Evolutionary conservation across 2,888 invertebrate species (phyloP).

Genomic region (Cheilosia vulpina): DNA sequence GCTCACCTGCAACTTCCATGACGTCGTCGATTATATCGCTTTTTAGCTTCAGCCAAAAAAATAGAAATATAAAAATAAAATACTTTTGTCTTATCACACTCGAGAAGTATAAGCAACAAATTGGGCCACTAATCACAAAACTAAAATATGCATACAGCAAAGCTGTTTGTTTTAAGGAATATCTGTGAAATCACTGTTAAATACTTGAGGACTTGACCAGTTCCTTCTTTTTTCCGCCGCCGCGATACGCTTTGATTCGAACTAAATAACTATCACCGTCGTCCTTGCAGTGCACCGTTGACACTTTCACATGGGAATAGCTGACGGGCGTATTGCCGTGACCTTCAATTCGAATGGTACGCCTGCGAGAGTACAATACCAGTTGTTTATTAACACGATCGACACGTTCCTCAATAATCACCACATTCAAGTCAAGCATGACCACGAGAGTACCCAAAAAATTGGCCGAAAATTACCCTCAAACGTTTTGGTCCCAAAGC

Average conservation of each 20-base stretch:
- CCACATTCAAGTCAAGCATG: slow-evolving; percentile 72
- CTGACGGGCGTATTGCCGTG: slow-evolving; percentile 24
- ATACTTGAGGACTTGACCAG: slow-evolving; percentile 50
- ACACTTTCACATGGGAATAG: slow-evolving; percentile 67
- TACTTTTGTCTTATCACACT: not conserved
- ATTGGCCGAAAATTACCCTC: slow-evolving; percentile 20
- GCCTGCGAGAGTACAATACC: slow-evolving; percentile 61
- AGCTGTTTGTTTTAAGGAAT: not conserved
- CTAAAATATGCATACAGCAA: not conserved
- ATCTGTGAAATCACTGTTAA: slow-evolving; percentile 45
- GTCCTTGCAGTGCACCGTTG: slow-evolving; percentile 57
- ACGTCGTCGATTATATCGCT: slow-evolving; percentile 10
- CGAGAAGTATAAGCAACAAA: not conserved
- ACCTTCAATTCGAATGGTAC: slow-evolving; percentile 64
- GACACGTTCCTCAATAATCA: slow-evolving; percentile 70
- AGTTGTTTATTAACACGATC: slow-evolving; percentile 70
- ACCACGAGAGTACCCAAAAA: slow-evolving; percentile 38
- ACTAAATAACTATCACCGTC: slow-evolving; percentile 57
- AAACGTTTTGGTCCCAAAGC: slow-evolving; percentile 11
- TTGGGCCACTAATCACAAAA: slow-evolving; percentile 7
- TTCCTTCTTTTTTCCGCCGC: slow-evolving; percentile 44
- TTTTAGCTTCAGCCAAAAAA: not conserved
- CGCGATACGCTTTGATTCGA: slow-evolving; percentile 67
- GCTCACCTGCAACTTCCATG: slow-evolving; percentile 72
- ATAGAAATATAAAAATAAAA: slow-evolving; percentile 16